Percentiles rank a stretch among this genome's conserved stretches.
Conservation (phyloP, 2,113 vertebrate species). For the Corydoras maculifer region DNA sequence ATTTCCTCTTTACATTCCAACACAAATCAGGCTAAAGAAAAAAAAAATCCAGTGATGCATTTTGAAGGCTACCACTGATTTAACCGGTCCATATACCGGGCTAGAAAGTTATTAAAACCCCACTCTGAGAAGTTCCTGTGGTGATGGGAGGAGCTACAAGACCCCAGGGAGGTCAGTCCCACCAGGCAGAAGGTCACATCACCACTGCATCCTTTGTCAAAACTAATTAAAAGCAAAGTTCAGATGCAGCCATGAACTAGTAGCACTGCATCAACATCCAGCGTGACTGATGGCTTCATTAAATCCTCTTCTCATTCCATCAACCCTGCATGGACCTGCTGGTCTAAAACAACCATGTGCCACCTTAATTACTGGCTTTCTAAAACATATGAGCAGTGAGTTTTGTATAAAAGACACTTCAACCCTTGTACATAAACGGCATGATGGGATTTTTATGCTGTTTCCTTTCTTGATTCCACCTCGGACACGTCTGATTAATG, state of each 20-base stretch:
- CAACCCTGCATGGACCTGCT: constrained; percentile 4
- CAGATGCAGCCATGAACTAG: constrained; percentile 22
- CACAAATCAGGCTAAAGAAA: no score
- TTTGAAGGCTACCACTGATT: not conserved
- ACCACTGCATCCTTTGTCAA: constrained; percentile 35
- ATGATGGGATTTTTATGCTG: no score
- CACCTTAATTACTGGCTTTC: no score
- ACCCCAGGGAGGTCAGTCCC: constrained; percentile 16
- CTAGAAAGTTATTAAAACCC: not conserved
- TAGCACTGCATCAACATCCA: constrained; percentile 25
- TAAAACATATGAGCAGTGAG: no score
- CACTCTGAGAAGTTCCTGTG: constrained; percentile 11
- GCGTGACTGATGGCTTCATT: constrained; percentile 46
- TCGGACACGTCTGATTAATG: no score
- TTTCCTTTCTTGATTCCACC: no score
- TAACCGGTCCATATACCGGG: not conserved
- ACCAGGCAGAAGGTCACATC: constrained; percentile 17
- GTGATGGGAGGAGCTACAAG: not conserved
- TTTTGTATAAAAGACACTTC: no score
- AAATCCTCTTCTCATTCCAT: constrained; percentile 3
- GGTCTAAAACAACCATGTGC: not conserved
- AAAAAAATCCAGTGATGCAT: no score
- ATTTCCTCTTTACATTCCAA: not conserved
- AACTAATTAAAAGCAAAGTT: constrained; percentile 44
- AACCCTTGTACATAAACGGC: no score